These are phyloP conservation scores for Leptonema lineaticorne DNA, from an alignment of 1,140 invertebrate species.

Conservation along the genomic window DNA sequence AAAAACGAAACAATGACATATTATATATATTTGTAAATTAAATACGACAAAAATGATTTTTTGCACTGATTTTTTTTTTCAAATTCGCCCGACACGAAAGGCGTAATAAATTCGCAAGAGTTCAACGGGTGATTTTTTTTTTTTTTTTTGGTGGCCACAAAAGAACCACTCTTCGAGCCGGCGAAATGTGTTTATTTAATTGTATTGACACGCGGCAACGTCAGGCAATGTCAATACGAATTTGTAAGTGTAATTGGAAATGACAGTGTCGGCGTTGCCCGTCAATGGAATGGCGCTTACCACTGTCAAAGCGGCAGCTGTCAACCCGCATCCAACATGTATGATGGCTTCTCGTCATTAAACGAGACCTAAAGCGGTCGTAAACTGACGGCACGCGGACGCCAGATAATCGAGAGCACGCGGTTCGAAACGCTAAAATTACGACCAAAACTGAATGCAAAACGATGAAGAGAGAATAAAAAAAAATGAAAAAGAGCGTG, in stretches of 20 bases:
- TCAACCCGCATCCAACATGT: slow-evolving; percentile 14
- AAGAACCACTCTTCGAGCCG: not conserved
- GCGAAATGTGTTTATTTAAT: not conserved
- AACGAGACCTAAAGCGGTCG: not conserved
- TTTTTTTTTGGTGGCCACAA: not conserved
- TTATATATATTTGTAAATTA: too few relatives aligned
- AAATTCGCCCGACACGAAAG: too few relatives aligned
- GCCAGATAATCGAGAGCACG: not conserved
- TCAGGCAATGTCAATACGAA: not conserved
- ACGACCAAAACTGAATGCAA: not conserved
- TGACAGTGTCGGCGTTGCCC: not conserved
- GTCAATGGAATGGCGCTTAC: not conserved
- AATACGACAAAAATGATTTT: too few relatives aligned
- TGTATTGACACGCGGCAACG: not conserved
- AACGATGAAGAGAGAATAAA: too few relatives aligned
- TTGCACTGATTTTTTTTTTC: too few relatives aligned
- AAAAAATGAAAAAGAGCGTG: too few relatives aligned
- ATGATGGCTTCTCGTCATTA: slow-evolving; percentile 9
- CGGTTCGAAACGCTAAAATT: not conserved
- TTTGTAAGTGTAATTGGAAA: slow-evolving; percentile 19
- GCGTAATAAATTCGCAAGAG: not conserved
- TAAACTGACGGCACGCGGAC: not conserved
- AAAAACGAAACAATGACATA: too few relatives aligned
- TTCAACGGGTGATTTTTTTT: not conserved
- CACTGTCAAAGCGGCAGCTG: not conserved